Base-by-base conservation (phyloP, 2,113 vertebrate genomes). In the Pleuronectes platessa region DNA sequence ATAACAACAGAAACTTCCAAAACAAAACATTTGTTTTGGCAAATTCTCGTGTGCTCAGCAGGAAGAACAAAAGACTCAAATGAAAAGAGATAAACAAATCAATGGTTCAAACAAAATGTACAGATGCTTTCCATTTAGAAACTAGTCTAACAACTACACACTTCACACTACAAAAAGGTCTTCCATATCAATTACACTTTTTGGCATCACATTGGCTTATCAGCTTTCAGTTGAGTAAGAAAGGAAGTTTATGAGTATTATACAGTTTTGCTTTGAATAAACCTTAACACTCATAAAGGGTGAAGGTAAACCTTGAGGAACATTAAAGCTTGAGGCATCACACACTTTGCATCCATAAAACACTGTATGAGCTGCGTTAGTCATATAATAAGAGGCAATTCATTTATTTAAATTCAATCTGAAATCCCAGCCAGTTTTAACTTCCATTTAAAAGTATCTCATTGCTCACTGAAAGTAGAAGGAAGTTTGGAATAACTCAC, bases 101-200 rank as follows among this genome's bases (percentile, higher is more conserved):
- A 81, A 69, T 76, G 5, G 55, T 81, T 78, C 71, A 77, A 93
- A 92, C 74, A 85, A 75, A 92, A 90, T 65, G 65, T 60, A 69
- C 64, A 85, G 81, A 56, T 31, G 56, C 65, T 58, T 82, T 83
- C 60, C 69, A 68, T 67, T 84, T 74, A 5, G 56, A 86, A 86
- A 83, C 86, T 87, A 89, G 7, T 64, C 83, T 66, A 78, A 89
- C 86, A 79, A 88, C 86, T 89, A 92, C 53, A 82, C 78, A 86
- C 79, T 84, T 90, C 73, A 78, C 61, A 40, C 85, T 89, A 90
- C 60, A 81, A 81, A 83, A 82, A 56, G 18, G 62, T 83, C 71
- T 82, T 82, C 80, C 37, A 26, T 60, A 54, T 85, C 68, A 86
- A 90, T 87, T 73, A 74, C 71, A 87, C 71, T 88, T 91, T 93